Percentiles rank a stretch among this genome's conserved stretches.
These are phyloP conservation scores for western clawed frog (Xenopus tropicalis) DNA, from an alignment of 2,113 vertebrate genomes.

Conservation along the genomic window DNA sequence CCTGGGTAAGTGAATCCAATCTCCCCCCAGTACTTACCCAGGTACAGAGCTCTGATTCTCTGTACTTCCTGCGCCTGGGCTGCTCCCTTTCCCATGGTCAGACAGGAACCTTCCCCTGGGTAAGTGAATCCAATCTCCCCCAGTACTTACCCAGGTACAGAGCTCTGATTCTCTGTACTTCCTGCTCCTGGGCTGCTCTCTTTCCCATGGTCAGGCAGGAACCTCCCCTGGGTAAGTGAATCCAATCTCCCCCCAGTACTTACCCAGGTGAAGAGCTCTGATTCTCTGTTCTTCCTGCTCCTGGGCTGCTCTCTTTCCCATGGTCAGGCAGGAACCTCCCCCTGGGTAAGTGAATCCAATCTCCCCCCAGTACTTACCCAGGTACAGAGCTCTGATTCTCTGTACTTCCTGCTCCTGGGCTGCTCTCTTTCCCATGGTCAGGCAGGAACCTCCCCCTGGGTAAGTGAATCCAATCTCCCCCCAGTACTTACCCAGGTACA, in stretches of 20 bases:
- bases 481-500: no score
- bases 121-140: constrained; percentile 85
- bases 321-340: neutral
- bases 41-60: no score
- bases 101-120: neutral
- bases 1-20: constrained; percentile 92
- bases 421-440: neutral
- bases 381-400: no score
- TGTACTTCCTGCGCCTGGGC: no score
- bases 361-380: neutral
- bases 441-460: neutral
- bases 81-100: neutral
- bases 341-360: constrained; percentile 92
- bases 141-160: no score
- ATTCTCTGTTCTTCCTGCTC: no score
- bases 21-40: neutral
- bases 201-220: neutral
- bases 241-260: constrained; percentile 42
- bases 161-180: no score
- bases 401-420: no score
- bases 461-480: constrained; percentile 87
- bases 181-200: no score
- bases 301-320: no score
- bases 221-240: constrained; percentile 79
- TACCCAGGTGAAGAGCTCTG: no score